Evolutionary conservation across 2,797 vertebrate genomes (phyloP).

Genomic region (Anisognathus igniventris): DNA sequence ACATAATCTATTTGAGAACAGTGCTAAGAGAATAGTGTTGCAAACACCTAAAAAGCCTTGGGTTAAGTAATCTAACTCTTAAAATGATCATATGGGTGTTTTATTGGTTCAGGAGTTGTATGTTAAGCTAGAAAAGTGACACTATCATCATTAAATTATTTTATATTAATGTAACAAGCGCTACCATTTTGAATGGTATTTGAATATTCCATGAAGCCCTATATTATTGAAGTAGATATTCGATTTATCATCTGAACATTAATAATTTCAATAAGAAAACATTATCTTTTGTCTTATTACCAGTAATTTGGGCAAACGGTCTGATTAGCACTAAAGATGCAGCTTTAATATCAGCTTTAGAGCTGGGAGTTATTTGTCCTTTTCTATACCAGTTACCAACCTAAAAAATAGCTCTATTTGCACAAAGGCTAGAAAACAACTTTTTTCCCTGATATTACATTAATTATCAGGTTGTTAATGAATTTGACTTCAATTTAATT

Average conservation of each 20-base stretch:
- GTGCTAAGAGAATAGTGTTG: constrained; percentile 25
- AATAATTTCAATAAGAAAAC: not conserved
- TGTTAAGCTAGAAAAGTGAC: constrained; percentile 30
- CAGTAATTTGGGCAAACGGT: not conserved
- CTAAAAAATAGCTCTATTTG: not conserved
- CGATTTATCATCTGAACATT: not conserved
- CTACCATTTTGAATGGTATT: constrained; percentile 8
- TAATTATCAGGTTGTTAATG: not conserved
- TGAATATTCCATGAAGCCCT: constrained; percentile 18
- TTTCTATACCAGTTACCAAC: not conserved
- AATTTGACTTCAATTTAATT: not conserved
- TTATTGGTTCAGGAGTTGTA: constrained; percentile 31
- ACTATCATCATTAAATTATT: constrained; percentile 43
- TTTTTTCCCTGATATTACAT: not conserved
- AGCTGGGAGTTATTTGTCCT: not conserved
- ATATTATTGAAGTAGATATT: not conserved
- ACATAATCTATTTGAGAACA: constrained; percentile 59
- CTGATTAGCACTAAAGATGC: not conserved
- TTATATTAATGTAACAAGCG: not conserved
- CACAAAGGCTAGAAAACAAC: not conserved
- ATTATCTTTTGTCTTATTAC: not conserved
- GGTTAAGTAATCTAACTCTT: constrained; percentile 54
- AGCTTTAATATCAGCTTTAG: not conserved
- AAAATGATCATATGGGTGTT: constrained; percentile 7
- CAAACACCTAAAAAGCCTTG: constrained; percentile 54